Conservation (phyloP, 2,797 vertebrate genomes). For the Halcyon leucocephala region DNA sequence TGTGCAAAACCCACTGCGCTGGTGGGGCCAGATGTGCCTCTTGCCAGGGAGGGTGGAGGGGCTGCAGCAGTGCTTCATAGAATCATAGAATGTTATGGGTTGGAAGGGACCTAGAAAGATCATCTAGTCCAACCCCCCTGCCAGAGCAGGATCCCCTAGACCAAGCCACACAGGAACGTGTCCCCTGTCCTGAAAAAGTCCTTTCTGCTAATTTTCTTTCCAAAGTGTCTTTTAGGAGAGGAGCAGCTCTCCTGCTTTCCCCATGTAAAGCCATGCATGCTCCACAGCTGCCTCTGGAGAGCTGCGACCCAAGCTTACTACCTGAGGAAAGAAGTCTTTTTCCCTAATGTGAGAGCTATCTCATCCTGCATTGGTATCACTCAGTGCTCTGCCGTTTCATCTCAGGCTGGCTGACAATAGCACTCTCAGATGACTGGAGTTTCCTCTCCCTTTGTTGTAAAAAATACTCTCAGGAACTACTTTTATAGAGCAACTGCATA, state of each 20-base stretch:
- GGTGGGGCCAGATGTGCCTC: background rate
- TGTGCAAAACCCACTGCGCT: background rate
- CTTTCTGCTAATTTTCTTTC: background rate
- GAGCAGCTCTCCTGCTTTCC: background rate
- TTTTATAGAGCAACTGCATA: background rate
- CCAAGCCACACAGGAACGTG: too few relatives aligned
- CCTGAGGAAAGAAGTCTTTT: background rate
- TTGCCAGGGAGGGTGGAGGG: rapidly evolving
- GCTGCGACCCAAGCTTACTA: background rate
- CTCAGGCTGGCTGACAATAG: background rate
- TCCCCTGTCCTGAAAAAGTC: background rate
- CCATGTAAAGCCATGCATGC: background rate
- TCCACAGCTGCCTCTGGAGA: background rate
- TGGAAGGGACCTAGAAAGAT: too few relatives aligned
- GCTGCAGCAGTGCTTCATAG: background rate
- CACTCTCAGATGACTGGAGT: background rate
- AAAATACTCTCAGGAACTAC: background rate
- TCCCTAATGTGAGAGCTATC: background rate
- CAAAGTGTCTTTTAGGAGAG: background rate
- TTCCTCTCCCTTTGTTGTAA: conserved; percentile 36
- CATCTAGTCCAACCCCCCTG: too few relatives aligned
- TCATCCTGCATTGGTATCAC: background rate
- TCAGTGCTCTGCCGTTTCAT: background rate
- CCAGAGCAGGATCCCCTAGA: too few relatives aligned
- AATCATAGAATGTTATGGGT: too few relatives aligned